Conservation (phyloP, 2,113 vertebrate genomes). For the Amblyornis subalaris region DNA sequence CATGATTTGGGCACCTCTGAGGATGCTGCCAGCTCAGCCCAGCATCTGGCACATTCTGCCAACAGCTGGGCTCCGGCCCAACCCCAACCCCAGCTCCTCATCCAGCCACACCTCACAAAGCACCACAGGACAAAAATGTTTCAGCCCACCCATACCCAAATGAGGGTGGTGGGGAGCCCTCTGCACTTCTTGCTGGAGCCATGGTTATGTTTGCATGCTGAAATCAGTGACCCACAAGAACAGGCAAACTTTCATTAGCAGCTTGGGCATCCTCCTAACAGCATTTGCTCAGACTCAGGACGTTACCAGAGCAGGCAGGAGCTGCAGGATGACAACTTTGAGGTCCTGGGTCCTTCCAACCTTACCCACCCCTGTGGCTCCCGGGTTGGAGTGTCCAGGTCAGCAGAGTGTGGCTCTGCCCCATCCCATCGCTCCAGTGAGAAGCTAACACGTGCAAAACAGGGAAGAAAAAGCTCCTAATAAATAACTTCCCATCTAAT, state of each 20-base stretch:
- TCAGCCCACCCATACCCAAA: too few relatives aligned
- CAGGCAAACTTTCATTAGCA: background rate
- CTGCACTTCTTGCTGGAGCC: background rate
- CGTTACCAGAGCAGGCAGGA: background rate
- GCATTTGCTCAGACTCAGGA: background rate
- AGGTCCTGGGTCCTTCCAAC: background rate
- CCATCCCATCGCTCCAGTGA: background rate
- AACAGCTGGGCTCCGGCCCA: background rate
- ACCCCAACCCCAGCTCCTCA: too few relatives aligned
- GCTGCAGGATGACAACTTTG: background rate
- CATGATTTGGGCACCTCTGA: background rate
- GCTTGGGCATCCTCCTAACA: background rate
- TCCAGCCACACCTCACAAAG: background rate
- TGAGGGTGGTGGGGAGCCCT: background rate
- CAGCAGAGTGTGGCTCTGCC: background rate
- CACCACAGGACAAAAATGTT: rapidly evolving
- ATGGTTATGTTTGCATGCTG: background rate
- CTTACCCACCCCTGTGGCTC: background rate
- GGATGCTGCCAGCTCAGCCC: background rate
- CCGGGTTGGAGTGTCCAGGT: rapidly evolving
- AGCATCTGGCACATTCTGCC: background rate
- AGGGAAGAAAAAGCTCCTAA: background rate
- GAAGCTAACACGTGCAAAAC: background rate
- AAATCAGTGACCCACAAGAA: background rate
- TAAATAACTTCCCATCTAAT: background rate